Evolutionary conservation across 1,140 invertebrate species (phyloP).

Genomic region (Apis cerana): DNA sequence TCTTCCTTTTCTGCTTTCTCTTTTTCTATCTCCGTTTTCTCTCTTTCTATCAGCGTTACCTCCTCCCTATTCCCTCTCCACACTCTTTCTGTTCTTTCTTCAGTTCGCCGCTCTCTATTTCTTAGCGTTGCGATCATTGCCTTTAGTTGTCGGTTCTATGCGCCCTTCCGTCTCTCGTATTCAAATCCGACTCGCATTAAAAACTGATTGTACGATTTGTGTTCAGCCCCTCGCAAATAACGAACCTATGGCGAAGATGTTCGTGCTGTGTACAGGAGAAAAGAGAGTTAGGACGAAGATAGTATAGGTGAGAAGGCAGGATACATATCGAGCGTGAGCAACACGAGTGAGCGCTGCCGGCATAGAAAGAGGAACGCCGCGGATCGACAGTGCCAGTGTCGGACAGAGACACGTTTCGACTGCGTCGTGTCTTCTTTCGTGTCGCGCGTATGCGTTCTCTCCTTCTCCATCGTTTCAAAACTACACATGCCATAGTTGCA

Average conservation of each 20-base stretch:
- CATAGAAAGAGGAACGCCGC: constrained; percentile 59
- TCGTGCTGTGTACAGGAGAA: background rate
- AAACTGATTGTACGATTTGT: background rate
- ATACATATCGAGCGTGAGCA: constrained; percentile 61
- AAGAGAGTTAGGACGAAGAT: constrained; percentile 55
- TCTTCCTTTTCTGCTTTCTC: background rate
- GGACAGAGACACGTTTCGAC: constrained; percentile 61
- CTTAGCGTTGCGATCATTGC: background rate
- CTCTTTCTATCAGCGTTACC: background rate
- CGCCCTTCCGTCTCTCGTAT: background rate
- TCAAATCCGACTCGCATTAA: background rate
- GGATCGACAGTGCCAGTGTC: constrained; percentile 59
- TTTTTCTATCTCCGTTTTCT: background rate
- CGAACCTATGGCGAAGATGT: constrained; percentile 6
- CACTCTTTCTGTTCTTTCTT: background rate
- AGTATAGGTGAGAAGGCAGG: constrained; percentile 49
- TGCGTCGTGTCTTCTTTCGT: constrained; percentile 49
- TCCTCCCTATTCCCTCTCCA: background rate
- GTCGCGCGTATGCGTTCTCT: background rate
- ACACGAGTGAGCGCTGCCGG: constrained; percentile 37
- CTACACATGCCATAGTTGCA: background rate
- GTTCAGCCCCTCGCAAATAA: background rate
- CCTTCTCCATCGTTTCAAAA: background rate
- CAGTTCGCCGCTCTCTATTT: background rate
- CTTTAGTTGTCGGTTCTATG: background rate